A percentile compares a stretch with the other conserved stretches of the same genome.
Evolutionary conservation across 35 echinoderm and acorn worm species (phyloP).

Genomic region (Diadema setosum): DNA sequence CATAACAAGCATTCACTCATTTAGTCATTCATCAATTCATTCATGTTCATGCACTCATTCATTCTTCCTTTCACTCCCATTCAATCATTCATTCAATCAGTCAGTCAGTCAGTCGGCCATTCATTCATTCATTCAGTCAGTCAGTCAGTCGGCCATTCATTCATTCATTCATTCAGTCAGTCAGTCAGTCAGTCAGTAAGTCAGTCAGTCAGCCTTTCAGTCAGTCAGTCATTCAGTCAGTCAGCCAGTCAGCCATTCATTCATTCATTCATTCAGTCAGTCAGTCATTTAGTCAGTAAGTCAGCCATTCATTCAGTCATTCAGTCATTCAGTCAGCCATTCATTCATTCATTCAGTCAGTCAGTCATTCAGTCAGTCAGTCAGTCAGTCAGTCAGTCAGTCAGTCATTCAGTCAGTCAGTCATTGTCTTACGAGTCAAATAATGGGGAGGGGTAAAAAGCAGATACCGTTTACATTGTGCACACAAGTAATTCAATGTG

Average conservation of each 20-base stretch:
- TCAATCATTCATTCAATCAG: background rate
- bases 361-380: background rate
- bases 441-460: too few species aligned
- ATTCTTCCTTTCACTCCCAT: background rate
- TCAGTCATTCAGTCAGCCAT: background rate
- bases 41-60: background rate
- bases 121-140: background rate
- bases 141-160: background rate
- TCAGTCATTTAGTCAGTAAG: background rate
- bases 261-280: background rate
- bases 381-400: too few species aligned
- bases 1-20: too few species aligned
- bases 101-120: background rate
- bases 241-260: background rate
- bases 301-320: background rate
- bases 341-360: background rate
- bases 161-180: background rate
- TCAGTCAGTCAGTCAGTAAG: background rate
- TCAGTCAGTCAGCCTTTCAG: background rate
- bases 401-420: too few species aligned
- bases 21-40: too few species aligned
- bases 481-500: too few species aligned
- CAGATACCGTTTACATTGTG: too few species aligned
- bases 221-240: background rate
- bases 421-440: too few species aligned